Percentiles rank a stretch among this genome's conserved stretches.
Evolutionary conservation across 2,113 vertebrate species (phyloP).

Genomic region (Zeus faber): DNA sequence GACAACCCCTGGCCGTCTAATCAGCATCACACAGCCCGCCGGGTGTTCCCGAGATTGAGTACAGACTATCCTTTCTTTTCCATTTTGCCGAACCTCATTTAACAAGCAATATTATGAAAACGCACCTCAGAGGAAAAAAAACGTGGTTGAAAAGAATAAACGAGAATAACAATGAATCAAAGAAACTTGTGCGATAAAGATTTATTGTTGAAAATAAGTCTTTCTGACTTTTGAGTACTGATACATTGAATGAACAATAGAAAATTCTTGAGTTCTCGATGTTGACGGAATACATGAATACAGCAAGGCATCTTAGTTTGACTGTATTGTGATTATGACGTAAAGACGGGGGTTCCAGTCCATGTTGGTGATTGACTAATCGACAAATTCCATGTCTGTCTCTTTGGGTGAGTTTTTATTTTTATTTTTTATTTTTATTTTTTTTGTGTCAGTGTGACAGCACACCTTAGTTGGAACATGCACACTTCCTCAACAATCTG

Average conservation of each 20-base stretch:
- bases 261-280: no score
- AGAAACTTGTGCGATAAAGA: conserved; percentile 60
- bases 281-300: conserved; percentile 45
- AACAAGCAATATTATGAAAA: no score
- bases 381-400: not conserved
- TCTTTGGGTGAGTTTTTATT: conserved; percentile 27
- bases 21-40: no score
- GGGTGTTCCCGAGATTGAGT: no score
- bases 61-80: no score
- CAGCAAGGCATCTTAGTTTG: conserved; percentile 61
- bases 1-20: no score
- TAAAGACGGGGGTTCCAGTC: conserved; percentile 34
- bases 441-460: conserved; percentile 57
- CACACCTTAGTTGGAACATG: conserved; percentile 37
- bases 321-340: conserved; percentile 37
- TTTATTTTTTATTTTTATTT: conserved; percentile 10
- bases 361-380: no score
- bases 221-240: conserved; percentile 49
- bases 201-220: conserved; percentile 73
- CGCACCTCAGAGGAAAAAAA: no score
- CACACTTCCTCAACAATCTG: conserved; percentile 44
- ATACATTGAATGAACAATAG: conserved; percentile 47
- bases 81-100: no score
- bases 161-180: not conserved
- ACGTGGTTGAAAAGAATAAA: no score